Conservation (phyloP, 1,140 invertebrate species). For the Limonius californicus region DNA sequence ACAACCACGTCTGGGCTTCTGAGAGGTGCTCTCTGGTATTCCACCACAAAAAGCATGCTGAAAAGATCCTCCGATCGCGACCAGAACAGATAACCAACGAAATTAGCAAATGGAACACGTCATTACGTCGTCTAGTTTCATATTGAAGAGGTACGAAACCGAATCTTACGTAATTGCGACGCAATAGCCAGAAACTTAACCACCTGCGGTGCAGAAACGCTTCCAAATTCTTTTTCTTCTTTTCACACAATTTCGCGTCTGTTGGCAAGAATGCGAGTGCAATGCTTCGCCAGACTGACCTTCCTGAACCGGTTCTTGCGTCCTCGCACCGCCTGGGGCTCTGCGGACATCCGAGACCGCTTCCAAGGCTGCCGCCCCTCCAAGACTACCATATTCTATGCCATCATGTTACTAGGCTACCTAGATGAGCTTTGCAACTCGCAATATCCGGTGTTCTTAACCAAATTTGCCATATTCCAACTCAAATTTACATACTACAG, state of each 20-base stretch:
- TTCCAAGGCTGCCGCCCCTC: conserved; percentile 24
- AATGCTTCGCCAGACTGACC: conserved; percentile 30
- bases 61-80: neutral
- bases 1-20: neutral
- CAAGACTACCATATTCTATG: conserved; percentile 17
- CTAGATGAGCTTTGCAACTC: neutral
- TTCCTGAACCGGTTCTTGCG: conserved; percentile 32
- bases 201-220: conserved; percentile 8
- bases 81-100: too few relatives aligned
- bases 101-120: too few relatives aligned
- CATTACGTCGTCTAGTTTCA: neutral
- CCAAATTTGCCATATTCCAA: neutral
- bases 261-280: conserved; percentile 19
- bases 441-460: too few relatives aligned
- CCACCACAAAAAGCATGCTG: neutral
- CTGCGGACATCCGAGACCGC: conserved; percentile 28
- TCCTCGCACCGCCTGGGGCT: conserved; percentile 15
- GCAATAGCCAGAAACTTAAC: neutral
- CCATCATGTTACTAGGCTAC: conserved; percentile 23
- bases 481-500: neutral
- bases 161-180: neutral
- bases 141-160: neutral
- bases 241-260: neutral
- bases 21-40: too few relatives aligned
- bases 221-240: neutral